These are phyloP conservation scores for Drosophila mayri DNA, from an alignment of 1,140 invertebrate species.

Conservation along the genomic window DNA sequence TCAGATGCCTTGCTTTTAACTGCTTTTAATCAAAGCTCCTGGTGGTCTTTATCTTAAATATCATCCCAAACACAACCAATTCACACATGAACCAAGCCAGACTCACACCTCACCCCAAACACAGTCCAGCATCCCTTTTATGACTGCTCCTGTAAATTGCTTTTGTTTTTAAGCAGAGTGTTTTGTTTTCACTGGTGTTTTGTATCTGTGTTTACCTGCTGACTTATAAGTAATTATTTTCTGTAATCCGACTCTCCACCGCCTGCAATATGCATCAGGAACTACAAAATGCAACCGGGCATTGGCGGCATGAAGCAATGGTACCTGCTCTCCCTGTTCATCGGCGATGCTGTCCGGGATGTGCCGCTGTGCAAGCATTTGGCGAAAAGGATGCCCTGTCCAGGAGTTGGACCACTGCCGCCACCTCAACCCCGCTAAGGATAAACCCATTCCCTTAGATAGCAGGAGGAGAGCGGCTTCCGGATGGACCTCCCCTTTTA, in stretches of 20 bases:
- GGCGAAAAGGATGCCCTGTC: slow-evolving; percentile 87
- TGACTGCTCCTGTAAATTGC: slow-evolving; percentile 42
- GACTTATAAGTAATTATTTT: slow-evolving; percentile 84
- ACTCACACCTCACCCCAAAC: background rate
- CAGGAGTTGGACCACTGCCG: slow-evolving; percentile 74
- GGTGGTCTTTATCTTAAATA: background rate
- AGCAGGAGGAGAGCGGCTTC: slow-evolving; percentile 2
- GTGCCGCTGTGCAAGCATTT: slow-evolving; percentile 91
- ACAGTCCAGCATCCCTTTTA: slow-evolving; percentile 13
- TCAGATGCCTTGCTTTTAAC: background rate
- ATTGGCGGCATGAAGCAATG: slow-evolving; percentile 89
- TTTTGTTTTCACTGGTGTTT: slow-evolving; percentile 6
- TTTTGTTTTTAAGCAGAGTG: slow-evolving; percentile 46
- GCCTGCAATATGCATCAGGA: slow-evolving; percentile 85
- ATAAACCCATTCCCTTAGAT: background rate
- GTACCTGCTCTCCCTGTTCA: slow-evolving; percentile 92
- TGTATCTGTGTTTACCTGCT: slow-evolving; percentile 58
- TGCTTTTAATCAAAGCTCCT: background rate
- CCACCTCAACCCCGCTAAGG: slow-evolving; percentile 75
- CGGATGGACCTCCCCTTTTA: slow-evolving; percentile 36
- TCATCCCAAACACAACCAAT: slow-evolving; percentile 6
- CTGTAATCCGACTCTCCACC: slow-evolving; percentile 77
- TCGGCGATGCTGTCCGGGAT: slow-evolving; percentile 92
- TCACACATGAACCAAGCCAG: slow-evolving; percentile 10
- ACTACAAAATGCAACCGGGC: slow-evolving; percentile 90